A percentile compares a stretch with the other conserved stretches of the same genome.
Conservation (phyloP, 2,113 vertebrate genomes). For the Acrocephalus arundinaceus region DNA sequence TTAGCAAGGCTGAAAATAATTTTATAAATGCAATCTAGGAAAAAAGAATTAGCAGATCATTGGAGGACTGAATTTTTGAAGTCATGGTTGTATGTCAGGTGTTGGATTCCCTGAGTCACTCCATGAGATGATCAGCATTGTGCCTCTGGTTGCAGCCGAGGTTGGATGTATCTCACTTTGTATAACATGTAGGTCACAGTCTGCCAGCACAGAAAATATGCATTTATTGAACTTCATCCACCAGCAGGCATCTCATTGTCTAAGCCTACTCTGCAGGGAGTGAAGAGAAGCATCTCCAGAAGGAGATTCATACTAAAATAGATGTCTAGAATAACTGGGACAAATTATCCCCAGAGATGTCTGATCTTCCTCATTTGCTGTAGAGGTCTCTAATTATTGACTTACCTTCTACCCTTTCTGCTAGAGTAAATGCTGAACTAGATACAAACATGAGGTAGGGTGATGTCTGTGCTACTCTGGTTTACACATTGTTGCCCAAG, state of each 20-base stretch:
- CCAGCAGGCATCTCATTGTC: neutral
- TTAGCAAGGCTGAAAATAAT: neutral
- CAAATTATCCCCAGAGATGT: constrained; percentile 13
- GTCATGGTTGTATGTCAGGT: neutral
- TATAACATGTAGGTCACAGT: constrained; percentile 15
- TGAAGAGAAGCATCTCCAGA: neutral
- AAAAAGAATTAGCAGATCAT: neutral
- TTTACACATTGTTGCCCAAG: neutral
- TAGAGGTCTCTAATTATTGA: neutral
- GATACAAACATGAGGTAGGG: neutral
- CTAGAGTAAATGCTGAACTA: neutral
- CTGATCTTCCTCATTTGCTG: neutral
- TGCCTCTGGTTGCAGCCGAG: neutral
- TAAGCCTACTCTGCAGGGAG: constrained; percentile 1
- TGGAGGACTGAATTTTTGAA: neutral
- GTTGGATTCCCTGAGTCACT: neutral
- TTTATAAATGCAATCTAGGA: neutral
- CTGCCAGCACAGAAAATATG: neutral
- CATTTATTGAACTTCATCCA: neutral
- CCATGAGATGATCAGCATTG: neutral
- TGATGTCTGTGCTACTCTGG: neutral
- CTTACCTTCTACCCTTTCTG: neutral
- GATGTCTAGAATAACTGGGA: constrained; percentile 15
- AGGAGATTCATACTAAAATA: neutral
- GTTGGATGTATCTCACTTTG: neutral